These are phyloP conservation scores for Synanthedon vespiformis DNA, from an alignment of 2,888 invertebrate genomes.

Conservation along the genomic window DNA sequence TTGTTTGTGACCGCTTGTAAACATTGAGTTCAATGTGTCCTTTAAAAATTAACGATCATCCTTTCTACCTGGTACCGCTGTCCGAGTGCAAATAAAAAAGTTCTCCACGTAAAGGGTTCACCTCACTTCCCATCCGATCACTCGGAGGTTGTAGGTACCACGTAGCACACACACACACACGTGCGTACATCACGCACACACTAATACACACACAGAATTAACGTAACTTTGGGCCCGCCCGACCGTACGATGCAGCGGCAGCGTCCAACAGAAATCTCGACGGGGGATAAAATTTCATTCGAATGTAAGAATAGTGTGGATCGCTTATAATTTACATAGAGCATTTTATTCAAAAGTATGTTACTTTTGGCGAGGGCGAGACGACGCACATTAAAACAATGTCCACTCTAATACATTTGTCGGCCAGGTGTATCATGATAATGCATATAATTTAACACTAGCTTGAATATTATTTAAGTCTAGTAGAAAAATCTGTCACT, in stretches of 20 bases:
- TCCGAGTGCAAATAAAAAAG: conserved; percentile 71
- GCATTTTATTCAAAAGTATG: no score
- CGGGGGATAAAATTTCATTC: conserved; percentile 61
- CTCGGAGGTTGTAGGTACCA: conserved; percentile 49
- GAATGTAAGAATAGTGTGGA: conserved; percentile 45
- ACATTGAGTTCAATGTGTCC: conserved; percentile 54
- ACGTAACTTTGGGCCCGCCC: conserved; percentile 3
- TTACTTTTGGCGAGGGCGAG: not conserved
- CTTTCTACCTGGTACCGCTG: conserved; percentile 70
- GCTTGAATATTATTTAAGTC: no score
- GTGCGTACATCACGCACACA: not conserved
- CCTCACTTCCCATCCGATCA: conserved; percentile 53
- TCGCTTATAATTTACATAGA: conserved; percentile 4
- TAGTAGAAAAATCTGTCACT: no score
- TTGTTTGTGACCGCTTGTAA: conserved; percentile 30
- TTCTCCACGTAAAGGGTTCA: conserved; percentile 70
- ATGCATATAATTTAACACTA: no score
- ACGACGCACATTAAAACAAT: not conserved
- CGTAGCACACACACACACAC: conserved; percentile 12
- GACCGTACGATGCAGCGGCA: conserved; percentile 19
- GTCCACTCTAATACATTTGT: no score
- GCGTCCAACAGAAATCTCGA: conserved; percentile 58
- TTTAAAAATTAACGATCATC: conserved; percentile 69
- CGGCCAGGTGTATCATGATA: no score
- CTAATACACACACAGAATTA: not conserved